Base-by-base conservation (phyloP, 92 coral and sea anemone species). In the Muricea muricata region DNA sequence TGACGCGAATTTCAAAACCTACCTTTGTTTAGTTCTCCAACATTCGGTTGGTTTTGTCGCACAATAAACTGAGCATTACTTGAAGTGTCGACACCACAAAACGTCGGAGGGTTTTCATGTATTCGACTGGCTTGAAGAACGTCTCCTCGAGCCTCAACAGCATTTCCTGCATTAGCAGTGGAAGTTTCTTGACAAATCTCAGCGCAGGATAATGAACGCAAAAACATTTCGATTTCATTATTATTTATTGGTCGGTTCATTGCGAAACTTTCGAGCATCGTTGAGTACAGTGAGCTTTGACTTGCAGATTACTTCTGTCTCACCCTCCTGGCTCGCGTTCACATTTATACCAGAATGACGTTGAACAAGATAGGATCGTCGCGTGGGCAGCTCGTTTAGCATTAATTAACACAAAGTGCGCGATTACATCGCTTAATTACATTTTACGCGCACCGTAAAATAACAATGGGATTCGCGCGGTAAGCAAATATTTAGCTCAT, bases 261-360 rank as follows among this genome's bases (percentile, higher is more conserved):
- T 57, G 65, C 65, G 61, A 75, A 75, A 75, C 45, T 28, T 48
- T 75, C 65, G 25, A 54, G 80, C 80, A 75, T 75, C 23, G 28
- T 75, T 50, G 78, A 68, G 75, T 52, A 17, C 20, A 25, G 60
- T 25, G 8, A 52, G 60, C 60, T 20, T 52, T 13, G 60, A 52
- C 60, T 52, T 52, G 18, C 60, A 52, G 60, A 52, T 11, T 37
- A 63, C 37, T 63, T 63, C 14, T 63, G 70, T 57, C 37, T 39
- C 70, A 12, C 39, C 80, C 41, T 34, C 41, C 80, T 75, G 80
- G 25, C 65, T 13, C 39, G 41, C 65, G 39, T 47, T 28, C 45
- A 47, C 65, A 20, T 75, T 75, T 75, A 75, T 75, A 75, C 45
- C 80, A 75, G 65, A 20, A n/a, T 75, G 80, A 75, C 80, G 54